These are phyloP conservation scores for Caloenas nicobarica DNA, from an alignment of 2,113 vertebrate species.

Conservation along the genomic window DNA sequence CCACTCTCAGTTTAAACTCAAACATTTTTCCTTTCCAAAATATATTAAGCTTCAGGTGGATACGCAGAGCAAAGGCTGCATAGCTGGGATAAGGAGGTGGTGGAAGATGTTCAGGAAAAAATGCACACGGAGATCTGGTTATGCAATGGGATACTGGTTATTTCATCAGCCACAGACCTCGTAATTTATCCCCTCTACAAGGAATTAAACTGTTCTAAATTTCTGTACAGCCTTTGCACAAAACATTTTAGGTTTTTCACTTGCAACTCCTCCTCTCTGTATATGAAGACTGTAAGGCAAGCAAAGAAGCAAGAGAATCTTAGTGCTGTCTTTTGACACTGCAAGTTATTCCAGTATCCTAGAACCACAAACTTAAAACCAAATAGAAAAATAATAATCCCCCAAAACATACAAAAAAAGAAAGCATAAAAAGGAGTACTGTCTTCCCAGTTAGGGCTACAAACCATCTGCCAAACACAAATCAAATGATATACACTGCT, in stretches of 20 bases:
- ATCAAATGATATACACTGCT: neutral
- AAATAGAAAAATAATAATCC: neutral
- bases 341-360: neutral
- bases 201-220: neutral
- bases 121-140: neutral
- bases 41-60: neutral
- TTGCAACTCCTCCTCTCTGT: neutral
- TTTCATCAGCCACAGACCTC: constrained; percentile 44
- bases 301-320: neutral
- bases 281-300: neutral
- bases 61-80: neutral
- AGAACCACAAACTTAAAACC: neutral
- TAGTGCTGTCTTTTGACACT: neutral
- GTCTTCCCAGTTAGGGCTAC: neutral
- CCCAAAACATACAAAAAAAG: neutral
- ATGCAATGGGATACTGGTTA: constrained; percentile 30
- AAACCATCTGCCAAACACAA: neutral
- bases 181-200: neutral
- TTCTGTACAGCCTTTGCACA: neutral
- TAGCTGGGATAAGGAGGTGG: neutral
- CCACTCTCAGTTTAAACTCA: neutral
- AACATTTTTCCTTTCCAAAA: neutral
- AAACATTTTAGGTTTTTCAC: neutral
- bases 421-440: neutral
- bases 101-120: neutral